These are phyloP conservation scores for Catharus bicknelli DNA, from an alignment of 2,113 vertebrate genomes.

Conservation along the genomic window DNA sequence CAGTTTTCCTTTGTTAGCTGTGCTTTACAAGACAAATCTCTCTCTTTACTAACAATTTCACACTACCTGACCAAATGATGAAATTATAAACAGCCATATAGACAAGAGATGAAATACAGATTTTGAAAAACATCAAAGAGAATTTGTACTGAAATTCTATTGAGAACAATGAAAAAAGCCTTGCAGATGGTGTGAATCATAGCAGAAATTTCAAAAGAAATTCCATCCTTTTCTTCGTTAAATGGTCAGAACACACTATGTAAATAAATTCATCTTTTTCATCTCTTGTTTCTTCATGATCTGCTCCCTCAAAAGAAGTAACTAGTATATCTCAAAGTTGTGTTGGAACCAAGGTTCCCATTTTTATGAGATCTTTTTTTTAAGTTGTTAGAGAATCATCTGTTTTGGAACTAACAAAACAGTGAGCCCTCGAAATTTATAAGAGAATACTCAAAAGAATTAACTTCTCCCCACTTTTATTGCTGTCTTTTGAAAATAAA, in stretches of 20 bases:
- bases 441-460: background rate
- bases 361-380: background rate
- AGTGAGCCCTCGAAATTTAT: background rate
- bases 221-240: background rate
- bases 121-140: background rate
- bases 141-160: background rate
- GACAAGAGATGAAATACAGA: background rate
- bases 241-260: background rate
- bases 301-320: background rate
- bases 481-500: background rate
- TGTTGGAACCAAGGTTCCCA: background rate
- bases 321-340: background rate
- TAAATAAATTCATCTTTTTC: background rate
- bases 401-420: background rate
- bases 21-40: background rate
- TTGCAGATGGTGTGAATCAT: background rate
- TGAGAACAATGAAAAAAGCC: background rate
- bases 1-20: background rate
- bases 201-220: background rate
- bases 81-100: background rate
- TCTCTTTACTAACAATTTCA: background rate
- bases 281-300: background rate
- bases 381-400: background rate
- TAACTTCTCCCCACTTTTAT: background rate
- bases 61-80: background rate